phyloP scores from a whole-genome alignment of 2,797 vertebrate species.

The Poecilia picta region DNA sequence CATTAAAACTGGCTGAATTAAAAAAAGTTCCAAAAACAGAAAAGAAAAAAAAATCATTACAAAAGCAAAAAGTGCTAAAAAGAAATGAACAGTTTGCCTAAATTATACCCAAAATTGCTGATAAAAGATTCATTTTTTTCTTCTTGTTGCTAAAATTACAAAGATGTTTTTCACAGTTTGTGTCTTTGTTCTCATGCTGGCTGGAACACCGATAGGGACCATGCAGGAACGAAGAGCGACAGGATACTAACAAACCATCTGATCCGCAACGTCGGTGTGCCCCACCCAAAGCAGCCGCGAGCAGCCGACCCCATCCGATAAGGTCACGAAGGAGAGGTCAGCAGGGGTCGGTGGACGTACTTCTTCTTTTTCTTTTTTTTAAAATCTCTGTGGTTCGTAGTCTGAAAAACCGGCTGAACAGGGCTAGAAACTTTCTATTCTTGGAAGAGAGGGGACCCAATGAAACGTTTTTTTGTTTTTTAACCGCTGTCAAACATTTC shows the following conservation, averaged over 20 bases:
- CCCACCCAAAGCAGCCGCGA: conserved; percentile 38
- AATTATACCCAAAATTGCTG: conserved; percentile 69
- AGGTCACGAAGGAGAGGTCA: conserved; percentile 39
- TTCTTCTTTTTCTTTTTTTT: neutral
- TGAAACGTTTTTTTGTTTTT: conserved; percentile 1
- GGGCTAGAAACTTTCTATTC: conserved; percentile 26
- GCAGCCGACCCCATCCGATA: conserved; percentile 48
- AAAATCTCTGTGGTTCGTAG: conserved; percentile 6
- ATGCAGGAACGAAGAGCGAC: conserved; percentile 77
- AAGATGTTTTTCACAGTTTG: conserved; percentile 83
- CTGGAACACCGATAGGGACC: conserved; percentile 80
- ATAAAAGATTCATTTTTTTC: conserved; percentile 60
- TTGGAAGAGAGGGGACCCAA: conserved; percentile 34
- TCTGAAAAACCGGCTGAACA: conserved; percentile 8
- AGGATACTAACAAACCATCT: conserved; percentile 64
- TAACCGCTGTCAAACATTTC: neutral
- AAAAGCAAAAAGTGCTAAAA: conserved; percentile 64
- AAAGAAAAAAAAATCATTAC: conserved; percentile 53
- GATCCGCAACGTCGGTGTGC: conserved; percentile 33
- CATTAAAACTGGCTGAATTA: conserved; percentile 73
- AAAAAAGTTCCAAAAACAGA: conserved; percentile 51
- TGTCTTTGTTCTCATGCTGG: conserved; percentile 85
- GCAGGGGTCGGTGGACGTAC: conserved; percentile 17
- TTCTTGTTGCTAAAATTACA: conserved; percentile 69
- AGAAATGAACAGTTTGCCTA: conserved; percentile 56